Percentiles rank a stretch among this genome's conserved stretches.
These are phyloP conservation scores for Phenganax marumi DNA, from an alignment of 92 coral and sea anemone species.

Conservation along the genomic window DNA sequence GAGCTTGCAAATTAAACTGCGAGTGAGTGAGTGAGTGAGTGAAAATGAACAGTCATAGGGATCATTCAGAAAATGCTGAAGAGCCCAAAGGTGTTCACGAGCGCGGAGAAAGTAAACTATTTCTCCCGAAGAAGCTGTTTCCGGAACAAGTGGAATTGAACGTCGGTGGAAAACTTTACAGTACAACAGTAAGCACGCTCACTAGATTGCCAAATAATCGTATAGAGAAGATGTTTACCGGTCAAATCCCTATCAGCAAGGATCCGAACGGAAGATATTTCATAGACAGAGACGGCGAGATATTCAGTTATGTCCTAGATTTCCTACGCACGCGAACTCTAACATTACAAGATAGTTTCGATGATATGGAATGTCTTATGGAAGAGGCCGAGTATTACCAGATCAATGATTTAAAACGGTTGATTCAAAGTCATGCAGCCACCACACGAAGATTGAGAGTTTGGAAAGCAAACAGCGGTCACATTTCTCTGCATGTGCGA, in stretches of 20 bases:
- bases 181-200: constrained; percentile 78
- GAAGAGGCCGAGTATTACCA: constrained; percentile 82
- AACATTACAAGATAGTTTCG: constrained; percentile 72
- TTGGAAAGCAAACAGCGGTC: constrained; percentile 66
- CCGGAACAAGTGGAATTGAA: constrained; percentile 94
- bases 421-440: constrained; percentile 61
- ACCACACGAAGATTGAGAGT: constrained; percentile 52
- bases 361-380: constrained; percentile 72
- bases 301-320: constrained; percentile 78
- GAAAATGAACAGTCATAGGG: neutral
- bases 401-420: constrained; percentile 62
- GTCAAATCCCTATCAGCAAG: constrained; percentile 59
- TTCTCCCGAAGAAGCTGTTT: constrained; percentile 66
- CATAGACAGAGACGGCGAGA: constrained; percentile 85
- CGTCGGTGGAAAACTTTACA: constrained; percentile 90
- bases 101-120: neutral
- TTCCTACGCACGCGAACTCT: constrained; percentile 70
- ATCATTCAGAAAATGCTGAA: neutral
- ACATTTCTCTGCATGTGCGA: constrained; percentile 75
- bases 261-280: constrained; percentile 81
- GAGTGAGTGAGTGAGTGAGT: too few species aligned
- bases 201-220: constrained; percentile 78
- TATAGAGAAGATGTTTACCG: constrained; percentile 81
- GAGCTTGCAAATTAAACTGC: neutral
- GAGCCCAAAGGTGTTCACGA: constrained; percentile 4